Percentiles rank a stretch among this genome's conserved stretches.
phyloP scores from a whole-genome alignment of 2,113 vertebrate genomes.

The Galemys pyrenaicus region DNA sequence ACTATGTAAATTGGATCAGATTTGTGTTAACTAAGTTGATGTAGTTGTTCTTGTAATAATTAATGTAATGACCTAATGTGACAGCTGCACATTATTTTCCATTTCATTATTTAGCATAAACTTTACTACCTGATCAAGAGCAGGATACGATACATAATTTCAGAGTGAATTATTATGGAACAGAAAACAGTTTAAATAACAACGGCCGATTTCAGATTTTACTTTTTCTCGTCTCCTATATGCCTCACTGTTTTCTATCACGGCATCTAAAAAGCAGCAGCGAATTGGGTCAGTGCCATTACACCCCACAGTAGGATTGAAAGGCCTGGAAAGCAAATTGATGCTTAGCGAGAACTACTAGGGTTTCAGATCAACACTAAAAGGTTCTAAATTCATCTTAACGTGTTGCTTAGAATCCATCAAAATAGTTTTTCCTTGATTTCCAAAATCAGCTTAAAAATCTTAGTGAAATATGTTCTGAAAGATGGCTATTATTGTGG shows the following conservation, averaged over 20 bases:
- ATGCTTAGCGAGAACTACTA: background rate
- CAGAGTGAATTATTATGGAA: background rate
- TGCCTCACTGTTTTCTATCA: background rate
- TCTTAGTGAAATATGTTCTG: background rate
- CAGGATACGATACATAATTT: background rate
- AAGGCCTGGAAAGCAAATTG: background rate
- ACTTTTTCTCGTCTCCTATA: background rate
- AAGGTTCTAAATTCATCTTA: background rate
- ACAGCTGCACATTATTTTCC: background rate
- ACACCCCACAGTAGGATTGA: background rate
- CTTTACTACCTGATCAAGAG: background rate
- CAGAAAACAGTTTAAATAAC: background rate
- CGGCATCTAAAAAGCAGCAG: background rate
- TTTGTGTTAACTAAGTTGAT: background rate
- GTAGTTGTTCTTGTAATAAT: background rate
- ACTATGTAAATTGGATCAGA: background rate
- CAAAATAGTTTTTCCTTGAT: background rate
- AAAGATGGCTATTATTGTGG: background rate
- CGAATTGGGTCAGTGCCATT: background rate
- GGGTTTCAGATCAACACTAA: background rate
- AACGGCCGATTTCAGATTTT: background rate
- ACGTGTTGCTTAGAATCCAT: background rate
- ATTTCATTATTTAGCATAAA: background rate
- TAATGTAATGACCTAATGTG: background rate
- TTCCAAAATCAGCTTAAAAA: background rate